A percentile compares a stretch with the other conserved stretches of the same genome.
Conservation (phyloP, 2,888 invertebrate genomes). For the Thecophora atra region DNA sequence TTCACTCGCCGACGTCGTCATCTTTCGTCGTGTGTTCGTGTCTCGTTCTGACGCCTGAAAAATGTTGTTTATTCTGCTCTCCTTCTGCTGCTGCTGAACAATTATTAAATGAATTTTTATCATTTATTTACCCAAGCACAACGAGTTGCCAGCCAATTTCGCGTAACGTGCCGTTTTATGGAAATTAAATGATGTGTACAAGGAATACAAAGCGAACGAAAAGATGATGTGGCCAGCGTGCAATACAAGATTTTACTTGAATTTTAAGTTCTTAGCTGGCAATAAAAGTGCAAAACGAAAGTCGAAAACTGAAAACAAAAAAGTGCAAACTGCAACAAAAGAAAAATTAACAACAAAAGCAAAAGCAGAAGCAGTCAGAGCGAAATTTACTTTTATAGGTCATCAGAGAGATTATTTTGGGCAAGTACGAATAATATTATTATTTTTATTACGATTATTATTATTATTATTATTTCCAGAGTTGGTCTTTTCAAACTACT, state of each 20-base stretch:
- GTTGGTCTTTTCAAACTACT: no score
- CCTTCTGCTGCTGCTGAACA: conserved; percentile 2
- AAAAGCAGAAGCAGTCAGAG: neutral
- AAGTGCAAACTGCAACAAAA: neutral
- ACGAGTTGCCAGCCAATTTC: conserved; percentile 4
- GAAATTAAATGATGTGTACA: conserved; percentile 7
- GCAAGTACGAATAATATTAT: neutral
- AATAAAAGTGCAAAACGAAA: no score
- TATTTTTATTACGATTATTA: neutral
- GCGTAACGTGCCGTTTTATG: conserved; percentile 4
- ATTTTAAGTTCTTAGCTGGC: neutral
- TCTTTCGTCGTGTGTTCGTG: neutral
- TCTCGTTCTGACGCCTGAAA: neutral
- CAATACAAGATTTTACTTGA: neutral
- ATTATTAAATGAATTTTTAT: conserved; percentile 32
- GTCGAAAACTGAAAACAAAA: neutral
- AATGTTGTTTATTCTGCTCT: neutral
- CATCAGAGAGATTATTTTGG: conserved; percentile 4
- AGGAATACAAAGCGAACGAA: neutral
- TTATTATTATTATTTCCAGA: no score
- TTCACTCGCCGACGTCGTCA: neutral
- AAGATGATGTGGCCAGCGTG: neutral
- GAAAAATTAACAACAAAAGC: neutral
- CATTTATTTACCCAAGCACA: conserved; percentile 25
- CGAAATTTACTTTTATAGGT: neutral